Percentiles rank a stretch among this genome's conserved stretches.
phyloP scores from a whole-genome alignment of 2,113 vertebrate genomes.

The Peucedramus taeniatus region DNA sequence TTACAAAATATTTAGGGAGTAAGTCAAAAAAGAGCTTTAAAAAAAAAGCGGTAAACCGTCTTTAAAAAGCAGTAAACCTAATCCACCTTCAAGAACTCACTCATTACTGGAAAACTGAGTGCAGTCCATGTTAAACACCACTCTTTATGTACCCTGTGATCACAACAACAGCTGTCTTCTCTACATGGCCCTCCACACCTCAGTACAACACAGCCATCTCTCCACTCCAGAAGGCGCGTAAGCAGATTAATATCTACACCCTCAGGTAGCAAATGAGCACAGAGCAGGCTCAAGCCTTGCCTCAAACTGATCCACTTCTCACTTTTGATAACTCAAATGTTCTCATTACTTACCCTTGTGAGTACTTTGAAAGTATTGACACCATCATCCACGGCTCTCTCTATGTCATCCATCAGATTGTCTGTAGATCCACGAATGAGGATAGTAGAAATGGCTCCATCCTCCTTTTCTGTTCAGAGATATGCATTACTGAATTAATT shows the following conservation, averaged over 20 bases:
- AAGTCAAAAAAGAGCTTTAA: background rate
- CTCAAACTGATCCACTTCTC: background rate
- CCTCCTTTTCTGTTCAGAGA: slow-evolving; percentile 86
- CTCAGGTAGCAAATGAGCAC: background rate
- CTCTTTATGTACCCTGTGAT: background rate
- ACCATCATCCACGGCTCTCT: slow-evolving; percentile 93
- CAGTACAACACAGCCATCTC: background rate
- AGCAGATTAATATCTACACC: background rate
- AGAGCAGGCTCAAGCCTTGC: background rate
- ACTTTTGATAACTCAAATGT: background rate
- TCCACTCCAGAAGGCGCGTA: background rate
- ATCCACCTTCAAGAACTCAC: background rate
- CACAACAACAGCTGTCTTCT: background rate
- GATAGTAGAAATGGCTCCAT: slow-evolving; percentile 90
- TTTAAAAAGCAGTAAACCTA: background rate
- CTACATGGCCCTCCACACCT: background rate
- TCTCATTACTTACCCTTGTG: slow-evolving; percentile 79
- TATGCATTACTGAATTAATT: background rate
- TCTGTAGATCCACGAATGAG: slow-evolving; percentile 95
- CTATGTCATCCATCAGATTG: slow-evolving; percentile 96
- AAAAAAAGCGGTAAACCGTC: too few species aligned
- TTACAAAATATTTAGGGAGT: background rate
- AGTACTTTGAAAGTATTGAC: slow-evolving; percentile 98
- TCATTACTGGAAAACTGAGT: background rate
- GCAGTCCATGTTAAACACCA: background rate